These are phyloP conservation scores for Procavia capensis DNA, from an alignment of 2,113 vertebrate species.

Conservation along the genomic window DNA sequence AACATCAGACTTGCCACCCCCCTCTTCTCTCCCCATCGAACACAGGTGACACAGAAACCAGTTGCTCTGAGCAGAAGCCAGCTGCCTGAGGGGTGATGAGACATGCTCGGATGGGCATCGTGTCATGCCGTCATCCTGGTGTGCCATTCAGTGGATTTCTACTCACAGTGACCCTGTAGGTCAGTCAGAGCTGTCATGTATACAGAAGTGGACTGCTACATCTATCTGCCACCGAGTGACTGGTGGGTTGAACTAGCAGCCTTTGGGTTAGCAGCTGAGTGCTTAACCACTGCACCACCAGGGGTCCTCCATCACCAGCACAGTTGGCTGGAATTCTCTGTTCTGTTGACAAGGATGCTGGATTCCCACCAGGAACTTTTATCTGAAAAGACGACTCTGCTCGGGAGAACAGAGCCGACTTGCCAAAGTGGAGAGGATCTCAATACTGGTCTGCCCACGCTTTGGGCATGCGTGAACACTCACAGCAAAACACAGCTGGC, in stretches of 20 bases:
- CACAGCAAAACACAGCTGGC: slow-evolving; percentile 90
- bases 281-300: neutral
- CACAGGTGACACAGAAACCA: neutral
- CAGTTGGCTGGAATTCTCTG: neutral
- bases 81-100: neutral
- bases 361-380: slow-evolving; percentile 1
- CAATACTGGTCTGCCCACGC: slow-evolving; percentile 82
- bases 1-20: neutral
- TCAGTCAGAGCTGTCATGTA: neutral
- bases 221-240: neutral
- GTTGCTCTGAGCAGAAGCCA: neutral
- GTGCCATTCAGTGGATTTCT: neutral
- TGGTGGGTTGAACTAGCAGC: neutral
- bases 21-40: neutral
- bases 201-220: neutral
- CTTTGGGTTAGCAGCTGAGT: neutral
- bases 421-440: slow-evolving; percentile 69
- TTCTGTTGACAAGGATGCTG: neutral
- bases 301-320: neutral
- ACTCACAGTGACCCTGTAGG: neutral
- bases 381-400: slow-evolving; percentile 15
- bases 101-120: neutral
- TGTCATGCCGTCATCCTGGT: neutral
- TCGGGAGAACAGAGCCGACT: slow-evolving; percentile 49
- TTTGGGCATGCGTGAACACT: slow-evolving; percentile 85